A percentile compares a stretch with the other conserved stretches of the same genome.
Conservation (phyloP, 2,797 vertebrate genomes). For the Galagoides demidoff region DNA sequence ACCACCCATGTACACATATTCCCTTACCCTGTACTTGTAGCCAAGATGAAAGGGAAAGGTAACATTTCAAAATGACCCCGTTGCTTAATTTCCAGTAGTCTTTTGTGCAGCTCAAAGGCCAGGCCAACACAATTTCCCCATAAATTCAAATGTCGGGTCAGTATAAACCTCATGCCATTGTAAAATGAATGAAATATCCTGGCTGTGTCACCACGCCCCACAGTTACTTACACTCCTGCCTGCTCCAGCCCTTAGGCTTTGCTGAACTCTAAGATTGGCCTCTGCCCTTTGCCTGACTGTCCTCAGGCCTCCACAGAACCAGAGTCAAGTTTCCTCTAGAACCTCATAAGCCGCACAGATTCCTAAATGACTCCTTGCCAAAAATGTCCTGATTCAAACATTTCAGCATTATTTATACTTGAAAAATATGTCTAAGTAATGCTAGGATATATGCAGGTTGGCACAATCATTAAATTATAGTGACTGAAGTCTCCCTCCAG, state of each 20-base stretch:
- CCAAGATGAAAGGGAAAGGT: constrained; percentile 55
- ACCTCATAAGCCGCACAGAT: constrained; percentile 1
- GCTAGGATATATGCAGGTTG: constrained; percentile 47
- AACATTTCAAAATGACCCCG: constrained; percentile 15
- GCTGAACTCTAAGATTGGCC: not conserved
- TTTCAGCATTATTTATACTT: constrained; percentile 52
- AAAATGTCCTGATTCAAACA: constrained; percentile 30
- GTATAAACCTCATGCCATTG: constrained; percentile 31
- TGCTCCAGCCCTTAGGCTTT: not conserved
- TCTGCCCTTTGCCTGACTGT: not conserved
- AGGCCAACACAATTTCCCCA: constrained; percentile 28
- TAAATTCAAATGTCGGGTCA: constrained; percentile 23
- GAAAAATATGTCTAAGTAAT: constrained; percentile 63
- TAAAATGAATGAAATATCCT: constrained; percentile 55
- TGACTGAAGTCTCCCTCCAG: not conserved
- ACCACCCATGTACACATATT: not conserved
- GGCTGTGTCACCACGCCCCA: not conserved
- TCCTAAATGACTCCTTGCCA: not conserved
- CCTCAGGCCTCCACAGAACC: not conserved
- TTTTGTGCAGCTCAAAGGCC: constrained; percentile 55
- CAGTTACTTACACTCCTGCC: not conserved
- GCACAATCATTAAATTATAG: constrained; percentile 41
- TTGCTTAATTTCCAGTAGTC: constrained; percentile 3
- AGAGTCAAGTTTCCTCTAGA: not conserved
- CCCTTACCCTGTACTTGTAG: not conserved